Percentiles rank a stretch among this genome's conserved stretches.
Conservation (phyloP, 2,888 invertebrate genomes). For the Euzetes globulus region DNA sequence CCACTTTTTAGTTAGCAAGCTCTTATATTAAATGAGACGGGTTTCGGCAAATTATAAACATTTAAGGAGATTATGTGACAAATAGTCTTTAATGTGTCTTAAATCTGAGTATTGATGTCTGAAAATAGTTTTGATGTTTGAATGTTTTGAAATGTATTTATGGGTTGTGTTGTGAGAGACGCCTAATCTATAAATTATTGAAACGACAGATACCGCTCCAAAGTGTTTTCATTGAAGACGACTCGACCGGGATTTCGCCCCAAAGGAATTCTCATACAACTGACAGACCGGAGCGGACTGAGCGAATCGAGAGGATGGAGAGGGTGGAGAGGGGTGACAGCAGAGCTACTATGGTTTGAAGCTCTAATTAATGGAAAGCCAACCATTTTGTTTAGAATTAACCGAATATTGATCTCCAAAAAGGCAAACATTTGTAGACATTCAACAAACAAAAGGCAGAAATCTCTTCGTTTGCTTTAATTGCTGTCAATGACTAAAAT, state of each 20-base stretch:
- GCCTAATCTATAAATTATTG: conserved; percentile 3
- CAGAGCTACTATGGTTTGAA: conserved; percentile 9
- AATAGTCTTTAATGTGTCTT: too few species aligned
- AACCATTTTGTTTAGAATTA: neutral
- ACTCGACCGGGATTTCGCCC: conserved; percentile 4
- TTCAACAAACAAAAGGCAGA: neutral
- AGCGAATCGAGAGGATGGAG: neutral
- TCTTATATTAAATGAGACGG: too few species aligned
- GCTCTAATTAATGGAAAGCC: neutral
- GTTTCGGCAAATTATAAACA: too few species aligned
- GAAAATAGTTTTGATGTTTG: too few species aligned
- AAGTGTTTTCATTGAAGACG: conserved; percentile 15
- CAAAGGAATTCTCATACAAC: neutral
- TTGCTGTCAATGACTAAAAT: neutral
- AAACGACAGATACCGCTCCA: conserved; percentile 15
- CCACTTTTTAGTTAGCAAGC: too few species aligned
- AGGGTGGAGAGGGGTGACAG: conserved; percentile 12
- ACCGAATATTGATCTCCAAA: neutral
- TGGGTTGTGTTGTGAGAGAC: too few species aligned
- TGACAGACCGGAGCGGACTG: neutral
- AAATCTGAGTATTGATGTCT: too few species aligned
- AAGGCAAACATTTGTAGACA: neutral
- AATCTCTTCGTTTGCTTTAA: neutral
- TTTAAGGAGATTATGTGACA: too few species aligned
- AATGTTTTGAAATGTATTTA: too few species aligned